These are phyloP conservation scores for Synanthedon tipuliformis DNA, from an alignment of 2,888 invertebrate genomes.

Conservation along the genomic window DNA sequence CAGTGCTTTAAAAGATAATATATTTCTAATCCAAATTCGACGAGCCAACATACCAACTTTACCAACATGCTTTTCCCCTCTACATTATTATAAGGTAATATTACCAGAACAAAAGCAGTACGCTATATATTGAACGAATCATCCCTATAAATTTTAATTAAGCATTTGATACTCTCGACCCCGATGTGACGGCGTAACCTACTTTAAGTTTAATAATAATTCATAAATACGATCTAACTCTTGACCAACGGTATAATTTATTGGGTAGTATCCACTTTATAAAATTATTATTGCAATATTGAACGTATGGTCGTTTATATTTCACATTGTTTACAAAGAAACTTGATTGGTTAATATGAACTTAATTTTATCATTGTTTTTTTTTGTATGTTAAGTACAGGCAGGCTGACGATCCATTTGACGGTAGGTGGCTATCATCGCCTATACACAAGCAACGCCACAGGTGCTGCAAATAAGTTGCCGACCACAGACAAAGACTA, in stretches of 20 bases:
- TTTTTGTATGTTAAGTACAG: too few species aligned
- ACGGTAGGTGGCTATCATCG: too few species aligned
- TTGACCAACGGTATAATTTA: background rate
- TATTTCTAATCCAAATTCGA: background rate
- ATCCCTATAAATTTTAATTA: slow-evolving; percentile 55
- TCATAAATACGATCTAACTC: background rate
- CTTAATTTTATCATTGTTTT: too few species aligned
- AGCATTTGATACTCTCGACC: slow-evolving; percentile 38
- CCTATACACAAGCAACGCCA: too few species aligned
- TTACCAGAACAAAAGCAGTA: slow-evolving; percentile 27
- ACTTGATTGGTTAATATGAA: too few species aligned
- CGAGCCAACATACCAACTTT: background rate
- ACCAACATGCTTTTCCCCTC: slow-evolving; percentile 7
- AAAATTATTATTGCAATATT: background rate
- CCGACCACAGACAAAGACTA: too few species aligned
- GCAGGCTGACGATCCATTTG: too few species aligned
- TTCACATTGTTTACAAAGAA: too few species aligned
- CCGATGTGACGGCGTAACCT: slow-evolving; percentile 19
- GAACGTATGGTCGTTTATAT: background rate
- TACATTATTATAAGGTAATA: slow-evolving; percentile 35
- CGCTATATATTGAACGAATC: slow-evolving; percentile 33
- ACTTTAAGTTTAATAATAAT: slow-evolving; percentile 25
- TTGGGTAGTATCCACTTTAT: background rate
- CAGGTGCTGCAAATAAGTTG: too few species aligned
- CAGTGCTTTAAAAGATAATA: background rate